These are phyloP conservation scores for Nasua narica DNA, from an alignment of 2,797 vertebrate species.

Conservation along the genomic window DNA sequence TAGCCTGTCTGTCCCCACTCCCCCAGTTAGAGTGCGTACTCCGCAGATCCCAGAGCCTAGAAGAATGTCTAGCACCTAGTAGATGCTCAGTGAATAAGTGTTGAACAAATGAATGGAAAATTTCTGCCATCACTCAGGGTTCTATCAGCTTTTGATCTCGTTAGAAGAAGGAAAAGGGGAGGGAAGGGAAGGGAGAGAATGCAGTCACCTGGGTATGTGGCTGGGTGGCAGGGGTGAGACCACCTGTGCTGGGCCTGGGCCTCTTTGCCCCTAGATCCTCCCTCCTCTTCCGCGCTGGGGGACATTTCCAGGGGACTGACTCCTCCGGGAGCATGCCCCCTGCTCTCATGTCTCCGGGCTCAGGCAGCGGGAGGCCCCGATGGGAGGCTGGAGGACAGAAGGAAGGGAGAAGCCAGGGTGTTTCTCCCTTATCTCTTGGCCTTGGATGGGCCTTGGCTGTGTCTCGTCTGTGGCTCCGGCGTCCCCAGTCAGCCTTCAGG, in stretches of 20 bases:
- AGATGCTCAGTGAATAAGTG: not conserved
- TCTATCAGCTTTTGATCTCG: not conserved
- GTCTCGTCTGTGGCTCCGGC: not conserved
- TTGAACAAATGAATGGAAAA: not conserved
- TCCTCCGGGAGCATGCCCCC: not conserved
- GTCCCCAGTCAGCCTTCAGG: not conserved
- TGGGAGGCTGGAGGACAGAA: not conserved
- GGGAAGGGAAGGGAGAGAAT: not conserved
- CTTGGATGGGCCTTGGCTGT: not conserved
- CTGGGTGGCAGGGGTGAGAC: not conserved
- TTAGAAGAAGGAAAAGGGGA: not conserved
- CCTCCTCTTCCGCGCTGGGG: not conserved
- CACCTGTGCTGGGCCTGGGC: not conserved
- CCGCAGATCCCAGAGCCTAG: not conserved
- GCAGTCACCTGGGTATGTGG: too few species aligned
- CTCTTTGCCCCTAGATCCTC: not conserved
- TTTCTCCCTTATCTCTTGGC: not conserved
- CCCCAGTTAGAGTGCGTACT: not conserved
- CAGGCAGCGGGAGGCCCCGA: not conserved
- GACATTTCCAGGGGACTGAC: not conserved
- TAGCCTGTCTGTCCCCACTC: too few species aligned
- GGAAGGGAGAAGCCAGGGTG: too few species aligned
- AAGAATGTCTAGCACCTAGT: not conserved
- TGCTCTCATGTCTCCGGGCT: not conserved
- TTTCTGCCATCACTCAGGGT: not conserved